Evolutionary conservation across 2,888 invertebrate genomes (phyloP).

Genomic region (Agonopterix subpropinquella): DNA sequence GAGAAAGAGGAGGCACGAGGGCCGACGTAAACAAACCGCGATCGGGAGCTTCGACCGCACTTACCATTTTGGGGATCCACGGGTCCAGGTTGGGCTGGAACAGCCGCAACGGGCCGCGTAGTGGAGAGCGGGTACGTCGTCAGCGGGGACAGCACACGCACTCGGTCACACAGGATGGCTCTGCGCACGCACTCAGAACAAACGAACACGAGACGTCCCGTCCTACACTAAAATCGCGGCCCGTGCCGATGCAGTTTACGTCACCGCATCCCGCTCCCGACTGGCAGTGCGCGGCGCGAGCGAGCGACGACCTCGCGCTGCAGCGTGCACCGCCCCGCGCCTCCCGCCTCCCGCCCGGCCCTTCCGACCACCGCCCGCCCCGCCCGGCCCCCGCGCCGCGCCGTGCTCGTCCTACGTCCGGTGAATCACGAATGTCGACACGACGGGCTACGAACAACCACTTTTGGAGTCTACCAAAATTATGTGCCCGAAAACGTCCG

Average conservation of each 20-base stretch:
- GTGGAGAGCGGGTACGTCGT: conserved; percentile 67
- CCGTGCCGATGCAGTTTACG: conserved; percentile 73
- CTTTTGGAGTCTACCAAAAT: conserved; percentile 26
- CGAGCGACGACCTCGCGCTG: conserved; percentile 74
- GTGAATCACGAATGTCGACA: conserved; percentile 48
- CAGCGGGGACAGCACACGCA: conserved; percentile 45
- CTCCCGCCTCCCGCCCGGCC: conserved; percentile 28
- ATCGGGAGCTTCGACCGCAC: conserved; percentile 72
- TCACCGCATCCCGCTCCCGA: conserved; percentile 76
- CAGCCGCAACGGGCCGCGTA: conserved; percentile 53
- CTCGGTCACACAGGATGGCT: conserved; percentile 54
- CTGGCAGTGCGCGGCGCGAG: conserved; percentile 57
- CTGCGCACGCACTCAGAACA: conserved; percentile 53
- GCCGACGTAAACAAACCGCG: conserved; percentile 72
- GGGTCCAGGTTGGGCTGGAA: conserved; percentile 39
- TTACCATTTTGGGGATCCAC: conserved; percentile 71
- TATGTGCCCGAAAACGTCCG: conserved; percentile 23
- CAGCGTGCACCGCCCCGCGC: conserved; percentile 62
- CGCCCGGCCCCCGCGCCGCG: conserved; percentile 18
- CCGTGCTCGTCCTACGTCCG: conserved; percentile 60
- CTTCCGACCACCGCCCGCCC: conserved; percentile 18
- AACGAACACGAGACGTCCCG: conserved; percentile 63
- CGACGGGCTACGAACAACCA: conserved; percentile 25
- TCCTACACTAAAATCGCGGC: conserved; percentile 72
- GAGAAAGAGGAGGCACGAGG: conserved; percentile 62